A percentile compares a stretch with the other conserved stretches of the same genome.
Conservation (phyloP, 2,113 vertebrate species). For the Thryonomys swinderianus region DNA sequence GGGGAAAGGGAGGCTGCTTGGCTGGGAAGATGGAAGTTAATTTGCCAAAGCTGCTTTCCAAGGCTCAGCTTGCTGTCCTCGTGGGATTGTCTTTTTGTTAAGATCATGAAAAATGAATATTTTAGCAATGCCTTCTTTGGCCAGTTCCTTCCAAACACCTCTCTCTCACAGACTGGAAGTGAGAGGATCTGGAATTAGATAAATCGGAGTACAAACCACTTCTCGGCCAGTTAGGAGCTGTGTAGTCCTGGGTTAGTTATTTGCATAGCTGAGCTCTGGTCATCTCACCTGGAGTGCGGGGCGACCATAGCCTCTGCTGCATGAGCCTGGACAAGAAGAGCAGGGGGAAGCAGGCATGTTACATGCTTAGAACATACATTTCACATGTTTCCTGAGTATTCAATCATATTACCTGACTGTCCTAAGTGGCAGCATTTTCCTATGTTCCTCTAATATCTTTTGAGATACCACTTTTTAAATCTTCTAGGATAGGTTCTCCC, state of each 20-base stretch:
- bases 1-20: neutral
- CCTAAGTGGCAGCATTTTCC: neutral
- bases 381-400: neutral
- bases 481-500: neutral
- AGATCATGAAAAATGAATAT: slow-evolving; percentile 2
- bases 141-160: neutral
- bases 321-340: neutral
- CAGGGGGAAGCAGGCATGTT: neutral
- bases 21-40: neutral
- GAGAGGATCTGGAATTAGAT: neutral
- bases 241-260: neutral
- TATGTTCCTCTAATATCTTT: neutral
- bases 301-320: accelerated
- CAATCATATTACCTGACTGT: neutral
- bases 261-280: neutral
- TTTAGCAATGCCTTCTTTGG: neutral
- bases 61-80: neutral
- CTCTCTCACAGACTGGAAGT: neutral
- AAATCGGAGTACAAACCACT: too few species aligned
- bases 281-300: too few species aligned
- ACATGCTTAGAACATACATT: neutral
- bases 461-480: too few species aligned
- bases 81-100: neutral
- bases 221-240: neutral
- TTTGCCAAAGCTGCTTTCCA: slow-evolving; percentile 13